A percentile compares a stretch with the other conserved stretches of the same genome.
These are phyloP conservation scores for Strigamia maritima DNA, from an alignment of 2,888 invertebrate genomes.

Conservation along the genomic window DNA sequence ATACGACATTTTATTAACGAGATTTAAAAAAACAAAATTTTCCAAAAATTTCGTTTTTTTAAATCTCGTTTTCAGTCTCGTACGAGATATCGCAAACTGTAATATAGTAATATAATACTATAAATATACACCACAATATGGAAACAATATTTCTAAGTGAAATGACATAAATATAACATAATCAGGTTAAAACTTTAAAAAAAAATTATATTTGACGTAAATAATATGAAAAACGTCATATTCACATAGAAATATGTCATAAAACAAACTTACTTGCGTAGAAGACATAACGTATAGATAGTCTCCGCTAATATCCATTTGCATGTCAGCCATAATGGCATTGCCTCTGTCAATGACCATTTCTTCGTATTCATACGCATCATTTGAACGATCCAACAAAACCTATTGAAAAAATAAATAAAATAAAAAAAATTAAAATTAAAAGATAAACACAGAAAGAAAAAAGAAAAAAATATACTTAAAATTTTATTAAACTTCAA, in stretches of 20 bases:
- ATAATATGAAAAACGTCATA: too few species aligned
- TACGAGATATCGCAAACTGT: too few species aligned
- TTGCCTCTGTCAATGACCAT: conserved; percentile 72
- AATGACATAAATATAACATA: too few species aligned
- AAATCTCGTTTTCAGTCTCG: too few species aligned
- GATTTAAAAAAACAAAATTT: too few species aligned
- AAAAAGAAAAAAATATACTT: background rate
- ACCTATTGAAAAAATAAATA: conserved; percentile 56
- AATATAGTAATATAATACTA: too few species aligned
- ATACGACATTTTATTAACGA: too few species aligned
- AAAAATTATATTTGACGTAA: too few species aligned
- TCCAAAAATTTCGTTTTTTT: too few species aligned
- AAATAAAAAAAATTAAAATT: background rate
- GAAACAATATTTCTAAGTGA: too few species aligned
- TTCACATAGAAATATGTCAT: background rate
- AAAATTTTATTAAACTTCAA: background rate
- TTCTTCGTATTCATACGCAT: conserved; percentile 80
- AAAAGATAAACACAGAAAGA: conserved; percentile 13
- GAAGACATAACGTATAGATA: conserved; percentile 80
- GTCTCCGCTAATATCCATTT: conserved; percentile 76
- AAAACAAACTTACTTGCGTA: conserved; percentile 59
- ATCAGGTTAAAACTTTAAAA: too few species aligned
- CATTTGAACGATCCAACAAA: conserved; percentile 63
- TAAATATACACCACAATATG: too few species aligned
- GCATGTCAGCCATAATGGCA: conserved; percentile 81